Percentiles rank a stretch among this genome's conserved stretches.
phyloP scores from a whole-genome alignment of 2,113 vertebrate species.

The Theristicus caerulescens region DNA sequence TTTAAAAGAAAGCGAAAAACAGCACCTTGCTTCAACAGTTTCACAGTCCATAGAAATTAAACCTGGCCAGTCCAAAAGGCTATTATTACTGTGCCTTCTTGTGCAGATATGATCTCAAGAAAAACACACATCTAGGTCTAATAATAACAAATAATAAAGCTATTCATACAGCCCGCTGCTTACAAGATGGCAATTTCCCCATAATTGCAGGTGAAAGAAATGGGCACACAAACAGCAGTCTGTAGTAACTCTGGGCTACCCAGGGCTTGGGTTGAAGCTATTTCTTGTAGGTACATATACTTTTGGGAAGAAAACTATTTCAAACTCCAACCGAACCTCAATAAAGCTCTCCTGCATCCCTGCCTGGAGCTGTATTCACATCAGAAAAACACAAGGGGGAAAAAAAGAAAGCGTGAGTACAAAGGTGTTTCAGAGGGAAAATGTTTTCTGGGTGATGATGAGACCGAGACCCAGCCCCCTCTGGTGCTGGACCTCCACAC shows the following conservation, averaged over 20 bases:
- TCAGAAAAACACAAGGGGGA: neutral
- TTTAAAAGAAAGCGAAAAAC: constrained; percentile 17
- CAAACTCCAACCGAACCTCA: neutral
- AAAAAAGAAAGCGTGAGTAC: neutral
- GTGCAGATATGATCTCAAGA: constrained; percentile 57
- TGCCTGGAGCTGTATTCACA: neutral
- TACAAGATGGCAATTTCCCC: constrained; percentile 31
- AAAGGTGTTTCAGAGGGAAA: neutral
- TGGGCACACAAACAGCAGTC: constrained; percentile 16
- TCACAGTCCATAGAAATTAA: constrained; percentile 12
- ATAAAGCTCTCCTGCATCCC: neutral
- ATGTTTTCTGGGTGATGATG: neutral
- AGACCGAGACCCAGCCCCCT: neutral
- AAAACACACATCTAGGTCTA: constrained; percentile 54
- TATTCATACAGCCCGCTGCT: constrained; percentile 55
- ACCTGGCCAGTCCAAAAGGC: neutral
- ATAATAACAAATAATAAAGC: constrained; percentile 63
- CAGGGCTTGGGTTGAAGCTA: neutral
- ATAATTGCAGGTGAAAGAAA: constrained; percentile 51
- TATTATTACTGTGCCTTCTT: constrained; percentile 48
- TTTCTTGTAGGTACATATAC: constrained; percentile 9
- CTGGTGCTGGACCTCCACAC: neutral
- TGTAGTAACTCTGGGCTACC: constrained; percentile 19
- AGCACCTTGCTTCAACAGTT: constrained; percentile 31
- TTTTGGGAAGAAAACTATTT: constrained; percentile 12